These are phyloP conservation scores for Troides aeacus DNA, from an alignment of 2,888 invertebrate species.

Conservation along the genomic window DNA sequence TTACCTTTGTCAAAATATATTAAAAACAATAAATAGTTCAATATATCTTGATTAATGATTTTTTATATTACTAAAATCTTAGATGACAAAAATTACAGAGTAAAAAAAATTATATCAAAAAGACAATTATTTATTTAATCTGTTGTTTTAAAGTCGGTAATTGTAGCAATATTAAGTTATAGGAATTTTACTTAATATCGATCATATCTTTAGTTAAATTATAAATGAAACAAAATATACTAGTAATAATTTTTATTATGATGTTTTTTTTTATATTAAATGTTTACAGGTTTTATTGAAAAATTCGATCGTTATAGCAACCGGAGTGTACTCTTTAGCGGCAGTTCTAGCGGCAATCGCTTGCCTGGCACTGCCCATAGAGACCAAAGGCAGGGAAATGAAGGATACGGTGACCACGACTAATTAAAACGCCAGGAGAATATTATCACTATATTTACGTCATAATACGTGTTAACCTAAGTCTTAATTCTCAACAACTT, in stretches of 20 bases:
- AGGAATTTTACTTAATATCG: no score
- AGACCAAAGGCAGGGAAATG: slow-evolving; percentile 88
- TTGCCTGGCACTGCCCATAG: slow-evolving; percentile 90
- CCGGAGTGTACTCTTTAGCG: slow-evolving; percentile 87
- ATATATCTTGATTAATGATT: no score
- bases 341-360: slow-evolving; percentile 88
- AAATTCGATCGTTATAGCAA: slow-evolving; percentile 85
- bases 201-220: no score
- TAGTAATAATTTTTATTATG: slow-evolving; percentile 16
- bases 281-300: slow-evolving; percentile 84
- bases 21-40: no score
- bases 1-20: not conserved
- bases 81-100: no score
- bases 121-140: no score
- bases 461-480: not conserved
- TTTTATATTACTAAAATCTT: no score
- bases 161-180: no score
- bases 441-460: not conserved
- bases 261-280: not conserved
- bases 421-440: slow-evolving; percentile 36
- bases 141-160: no score
- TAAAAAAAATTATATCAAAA: no score
- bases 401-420: slow-evolving; percentile 73
- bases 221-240: no score
- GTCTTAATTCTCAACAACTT: not conserved